phyloP scores from a whole-genome alignment of 2,113 vertebrate genomes.

The Muntiacus reevesi region DNA sequence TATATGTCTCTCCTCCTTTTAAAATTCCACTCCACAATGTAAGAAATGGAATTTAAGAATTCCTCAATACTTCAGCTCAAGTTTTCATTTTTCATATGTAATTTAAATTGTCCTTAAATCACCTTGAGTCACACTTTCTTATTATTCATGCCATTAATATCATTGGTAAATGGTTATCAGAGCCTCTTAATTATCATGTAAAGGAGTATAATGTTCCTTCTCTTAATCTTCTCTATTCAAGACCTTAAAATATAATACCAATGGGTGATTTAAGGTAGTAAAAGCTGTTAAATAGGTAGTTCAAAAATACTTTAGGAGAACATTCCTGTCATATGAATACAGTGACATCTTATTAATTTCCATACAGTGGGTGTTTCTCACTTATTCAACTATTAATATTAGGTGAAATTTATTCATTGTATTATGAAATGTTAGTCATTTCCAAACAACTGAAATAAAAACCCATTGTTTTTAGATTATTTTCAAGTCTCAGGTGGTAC shows the following conservation, averaged over 20 bases:
- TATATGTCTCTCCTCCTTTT: not conserved
- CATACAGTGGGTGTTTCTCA: constrained; percentile 45
- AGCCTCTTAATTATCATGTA: constrained; percentile 22
- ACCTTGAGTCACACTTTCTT: not conserved
- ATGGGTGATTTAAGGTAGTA: constrained; percentile 44
- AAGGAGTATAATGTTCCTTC: constrained; percentile 24
- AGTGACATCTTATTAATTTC: constrained; percentile 52
- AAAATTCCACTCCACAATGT: not conserved
- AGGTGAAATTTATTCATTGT: constrained; percentile 34
- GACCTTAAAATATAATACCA: constrained; percentile 31
- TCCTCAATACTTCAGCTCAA: not conserved
- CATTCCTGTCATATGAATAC: constrained; percentile 44
- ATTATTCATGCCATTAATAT: constrained; percentile 31
- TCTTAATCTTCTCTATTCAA: constrained; percentile 49
- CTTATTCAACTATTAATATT: constrained; percentile 36
- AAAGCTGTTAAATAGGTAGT: constrained; percentile 3
- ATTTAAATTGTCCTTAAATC: constrained; percentile 53
- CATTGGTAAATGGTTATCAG: constrained; percentile 5
- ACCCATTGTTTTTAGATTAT: not conserved
- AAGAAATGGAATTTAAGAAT: not conserved
- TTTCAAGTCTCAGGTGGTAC: constrained; percentile 32
- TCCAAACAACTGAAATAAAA: constrained; percentile 44
- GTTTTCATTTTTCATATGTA: constrained; percentile 31
- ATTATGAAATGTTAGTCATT: constrained; percentile 38
- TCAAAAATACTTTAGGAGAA: constrained; percentile 38